Conservation (phyloP, 2,113 vertebrate genomes). For the Paratilapia polleni region DNA sequence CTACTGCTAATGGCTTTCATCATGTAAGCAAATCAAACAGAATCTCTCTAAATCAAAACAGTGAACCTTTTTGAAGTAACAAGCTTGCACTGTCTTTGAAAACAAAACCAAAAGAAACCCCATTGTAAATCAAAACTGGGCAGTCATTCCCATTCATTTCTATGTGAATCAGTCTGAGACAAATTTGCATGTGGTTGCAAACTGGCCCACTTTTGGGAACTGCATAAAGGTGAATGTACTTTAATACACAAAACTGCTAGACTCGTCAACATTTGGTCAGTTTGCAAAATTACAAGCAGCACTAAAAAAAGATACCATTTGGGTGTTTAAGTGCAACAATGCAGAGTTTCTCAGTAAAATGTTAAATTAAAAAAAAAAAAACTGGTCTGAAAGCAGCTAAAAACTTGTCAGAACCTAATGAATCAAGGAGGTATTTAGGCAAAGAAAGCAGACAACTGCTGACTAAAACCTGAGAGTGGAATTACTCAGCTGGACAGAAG, state of each 20-base stretch:
- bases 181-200: background rate
- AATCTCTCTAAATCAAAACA: no score
- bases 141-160: no score
- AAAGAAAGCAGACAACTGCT: constrained; percentile 31
- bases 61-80: background rate
- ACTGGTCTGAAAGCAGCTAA: background rate
- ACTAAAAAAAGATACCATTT: background rate
- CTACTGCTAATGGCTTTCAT: background rate
- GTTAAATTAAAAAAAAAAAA: background rate
- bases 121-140: no score
- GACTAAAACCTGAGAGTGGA: constrained; percentile 21
- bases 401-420: background rate
- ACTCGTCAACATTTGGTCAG: background rate
- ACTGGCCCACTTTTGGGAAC: background rate
- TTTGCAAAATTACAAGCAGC: background rate
- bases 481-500: constrained; percentile 50
- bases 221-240: no score
- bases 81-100: background rate
- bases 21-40: background rate
- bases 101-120: no score
- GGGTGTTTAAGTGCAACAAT: background rate
- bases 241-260: no score
- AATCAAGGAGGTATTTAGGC: constrained; percentile 41
- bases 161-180: background rate
- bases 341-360: background rate